Evolutionary conservation across 2,888 invertebrate genomes (phyloP), one percentile per base, ranked within the genome.

Genomic region (Drosophila melanosoma): DNA sequence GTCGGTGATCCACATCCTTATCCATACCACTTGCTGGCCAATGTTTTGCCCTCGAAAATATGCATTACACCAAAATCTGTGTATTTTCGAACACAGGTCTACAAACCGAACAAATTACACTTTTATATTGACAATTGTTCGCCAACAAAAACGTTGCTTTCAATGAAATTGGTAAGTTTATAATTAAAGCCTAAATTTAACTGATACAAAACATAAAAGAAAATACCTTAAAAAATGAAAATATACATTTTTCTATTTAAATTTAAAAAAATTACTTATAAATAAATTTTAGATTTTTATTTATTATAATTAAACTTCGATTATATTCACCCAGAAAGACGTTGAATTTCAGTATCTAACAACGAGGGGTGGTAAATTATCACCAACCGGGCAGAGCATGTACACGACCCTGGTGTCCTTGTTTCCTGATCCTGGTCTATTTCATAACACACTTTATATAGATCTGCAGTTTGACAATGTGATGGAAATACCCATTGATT

Each of bases 81-180:
- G 3, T 64, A 68, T 8, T 20, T 69, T 4, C 79, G 74, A 1
- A 57, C 90, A 10, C 71, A 73, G 3, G 90, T 92, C 29, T 81
- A 83, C 23, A 79, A 90, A 35, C 6, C n/a, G 3, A 58, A 61
- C 8, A 74, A 74, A 49, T 42, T 79, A 1, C 77, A 86, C 38
- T 68, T 93, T 26, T 91, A 87, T 36, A 88, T 92, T 40, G 89
- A 90, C 38, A 92, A 92, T 67, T 66, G 48, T 3, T 82, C 91
- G 32, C 91, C 92, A 4, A 91, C 92, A 1, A 69, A 78, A 11
- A 92, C 92, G 2, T 79, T 81, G 72, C 71, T 92, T 23, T 68
- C 69, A 3, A 65, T 92, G 67, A 74, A 67, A 29, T 58, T 92
- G 82, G 92, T 92, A 72, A 81, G 87, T 70, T 26, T 23, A 15